Evolutionary conservation across 2,888 invertebrate genomes (phyloP), one percentile per base, ranked within the genome.

Genomic region (Achlya flavicornis): DNA sequence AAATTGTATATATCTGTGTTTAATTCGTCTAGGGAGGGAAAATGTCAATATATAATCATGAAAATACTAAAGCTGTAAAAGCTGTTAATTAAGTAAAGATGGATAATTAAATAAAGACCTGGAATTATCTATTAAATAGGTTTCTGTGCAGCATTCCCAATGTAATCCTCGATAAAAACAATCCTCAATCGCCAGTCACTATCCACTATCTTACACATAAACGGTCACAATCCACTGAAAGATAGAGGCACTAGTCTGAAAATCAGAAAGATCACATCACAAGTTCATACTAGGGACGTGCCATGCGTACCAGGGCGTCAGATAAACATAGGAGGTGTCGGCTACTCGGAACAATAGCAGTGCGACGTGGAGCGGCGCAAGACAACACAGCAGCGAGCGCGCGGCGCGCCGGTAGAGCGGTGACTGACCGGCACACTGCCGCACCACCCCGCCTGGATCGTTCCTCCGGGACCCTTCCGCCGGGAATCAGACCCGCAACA

Each of bases 351-450:
- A 87, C 87, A 86, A 85, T 83, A 80, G 81, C 75, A 77, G 78
- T 77, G 74, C 77, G 75, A 79, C 72, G 79, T 74, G 74, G 78
- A 75, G 72, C 77, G 74, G 69, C 77, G 78, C 73, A 72, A 77
- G 70, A 75, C 72, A 66, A 74, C 69, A 72, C 73, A 79, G 73
- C 81, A 81, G 76, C 92, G 90, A 87, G 91, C 89, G 92, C 87
- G 73, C 93, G 86, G 86, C 87, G 78, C 90, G 92, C 88, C 90
- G 91, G 85, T 89, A 75, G 78, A 92, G 90, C 93, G 93, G 93
- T 93, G 92, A 93, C 93, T 93, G 93, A 92, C 93, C 93, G 93
- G 84, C 93, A 82, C 89, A 93, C 79, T 93, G 91, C 89, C 92
- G 92, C 92, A 77, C 82, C 88, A 85, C 88, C 91, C 92, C 91